Percentiles rank a stretch among this genome's conserved stretches.
Conservation (phyloP, 2,888 invertebrate species). For the Volucella zonaria region DNA sequence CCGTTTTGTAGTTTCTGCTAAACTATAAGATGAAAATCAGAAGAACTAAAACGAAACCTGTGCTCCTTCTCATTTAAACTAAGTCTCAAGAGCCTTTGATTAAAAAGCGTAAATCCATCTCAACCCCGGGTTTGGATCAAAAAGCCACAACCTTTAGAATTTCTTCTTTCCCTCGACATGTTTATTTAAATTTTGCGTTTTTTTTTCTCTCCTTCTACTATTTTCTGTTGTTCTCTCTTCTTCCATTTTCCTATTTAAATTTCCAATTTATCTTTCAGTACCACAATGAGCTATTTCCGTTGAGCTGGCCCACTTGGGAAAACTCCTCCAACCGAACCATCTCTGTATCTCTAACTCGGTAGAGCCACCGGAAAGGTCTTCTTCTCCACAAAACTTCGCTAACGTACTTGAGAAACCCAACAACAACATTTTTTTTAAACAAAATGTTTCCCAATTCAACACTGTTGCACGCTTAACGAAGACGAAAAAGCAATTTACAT, state of each 20-base stretch:
- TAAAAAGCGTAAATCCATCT: too few species aligned
- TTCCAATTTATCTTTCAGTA: slow-evolving; percentile 63
- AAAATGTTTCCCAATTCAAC: slow-evolving; percentile 67
- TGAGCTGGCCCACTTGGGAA: background rate
- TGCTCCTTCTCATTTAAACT: too few species aligned
- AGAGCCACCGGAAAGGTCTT: too few species aligned
- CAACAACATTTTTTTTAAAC: slow-evolving; percentile 46
- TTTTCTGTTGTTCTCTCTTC: background rate
- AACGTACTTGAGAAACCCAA: slow-evolving; percentile 10
- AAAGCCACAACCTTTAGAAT: background rate
- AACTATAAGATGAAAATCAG: too few species aligned
- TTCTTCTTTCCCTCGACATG: background rate
- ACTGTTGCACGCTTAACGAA: slow-evolving; percentile 72
- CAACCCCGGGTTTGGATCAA: too few species aligned
- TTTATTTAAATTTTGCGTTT: slow-evolving; percentile 22
- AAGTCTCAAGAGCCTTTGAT: too few species aligned
- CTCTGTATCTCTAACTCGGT: too few species aligned
- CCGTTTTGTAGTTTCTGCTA: too few species aligned
- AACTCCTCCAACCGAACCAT: background rate
- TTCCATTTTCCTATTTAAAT: slow-evolving; percentile 29
- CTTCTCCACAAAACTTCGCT: background rate
- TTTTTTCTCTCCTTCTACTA: background rate
- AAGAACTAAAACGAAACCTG: too few species aligned
- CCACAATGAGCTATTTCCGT: slow-evolving; percentile 58
- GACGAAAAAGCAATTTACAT: slow-evolving; percentile 73